A percentile compares a stretch with the other conserved stretches of the same genome.
phyloP scores from a whole-genome alignment of 2,888 invertebrate genomes.

The Tenodera sinensis region DNA sequence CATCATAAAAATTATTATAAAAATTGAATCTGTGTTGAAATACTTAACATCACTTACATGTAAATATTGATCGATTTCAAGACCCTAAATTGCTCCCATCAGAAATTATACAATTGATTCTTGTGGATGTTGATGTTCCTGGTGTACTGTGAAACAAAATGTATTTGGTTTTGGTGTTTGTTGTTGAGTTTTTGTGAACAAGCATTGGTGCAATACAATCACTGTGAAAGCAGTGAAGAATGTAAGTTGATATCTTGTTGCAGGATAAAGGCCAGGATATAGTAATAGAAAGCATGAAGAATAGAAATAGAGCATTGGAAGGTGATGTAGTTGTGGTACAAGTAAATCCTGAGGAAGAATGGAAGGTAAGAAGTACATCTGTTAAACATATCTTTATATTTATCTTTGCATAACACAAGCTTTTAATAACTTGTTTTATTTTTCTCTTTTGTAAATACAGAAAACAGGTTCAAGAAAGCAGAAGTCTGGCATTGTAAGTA shows the following conservation, averaged over 20 bases:
- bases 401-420: not conserved
- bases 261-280: conserved; percentile 63
- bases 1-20: no score
- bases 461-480: not conserved
- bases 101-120: no score
- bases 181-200: no score
- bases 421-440: not conserved
- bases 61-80: no score
- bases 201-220: not conserved
- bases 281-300: conserved; percentile 63
- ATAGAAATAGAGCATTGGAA: conserved; percentile 79
- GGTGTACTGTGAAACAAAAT: no score
- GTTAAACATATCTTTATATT: not conserved
- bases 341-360: conserved; percentile 47
- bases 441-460: not conserved
- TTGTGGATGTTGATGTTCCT: no score
- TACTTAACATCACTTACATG: no score
- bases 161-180: no score
- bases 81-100: no score
- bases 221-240: not conserved
- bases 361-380: conserved; percentile 17
- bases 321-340: conserved; percentile 70
- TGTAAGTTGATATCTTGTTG: conserved; percentile 5
- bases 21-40: no score
- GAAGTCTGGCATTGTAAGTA: not conserved